Percentiles rank a stretch among this genome's conserved stretches.
These are phyloP conservation scores for Portunus trituberculatus DNA, from an alignment of 1,140 invertebrate genomes.

Conservation along the genomic window DNA sequence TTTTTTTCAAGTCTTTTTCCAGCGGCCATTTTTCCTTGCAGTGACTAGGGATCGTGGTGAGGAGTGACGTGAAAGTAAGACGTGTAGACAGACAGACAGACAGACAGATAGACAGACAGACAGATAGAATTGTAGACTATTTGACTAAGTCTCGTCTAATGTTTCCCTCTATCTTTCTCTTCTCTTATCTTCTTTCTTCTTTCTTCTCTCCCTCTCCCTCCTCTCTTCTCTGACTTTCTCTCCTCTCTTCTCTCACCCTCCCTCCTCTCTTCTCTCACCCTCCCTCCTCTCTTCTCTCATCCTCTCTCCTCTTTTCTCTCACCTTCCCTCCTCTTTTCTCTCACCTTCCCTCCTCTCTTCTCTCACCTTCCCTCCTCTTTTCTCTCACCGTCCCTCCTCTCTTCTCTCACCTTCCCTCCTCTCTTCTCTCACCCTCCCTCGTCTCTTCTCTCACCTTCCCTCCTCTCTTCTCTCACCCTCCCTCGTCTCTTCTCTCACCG, in stretches of 20 bases:
- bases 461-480: no score
- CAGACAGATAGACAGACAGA: slow-evolving; percentile 7
- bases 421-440: no score
- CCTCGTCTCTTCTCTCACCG: no score
- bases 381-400: no score
- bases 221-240: no score
- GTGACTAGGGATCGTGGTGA: not conserved
- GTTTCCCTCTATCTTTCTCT: not conserved
- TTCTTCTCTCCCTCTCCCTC: not conserved
- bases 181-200: not conserved
- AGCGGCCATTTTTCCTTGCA: not conserved
- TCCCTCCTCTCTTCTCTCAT: not conserved
- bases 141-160: not conserved
- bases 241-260: no score
- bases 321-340: not conserved
- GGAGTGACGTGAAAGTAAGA: not conserved
- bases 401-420: no score
- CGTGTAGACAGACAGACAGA: not conserved
- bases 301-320: not conserved
- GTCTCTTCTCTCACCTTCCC: no score
- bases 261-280: no score
- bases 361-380: not conserved
- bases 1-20: not conserved
- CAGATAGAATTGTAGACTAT: not conserved
- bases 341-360: not conserved